These are phyloP conservation scores for Psilopsiagon aymara DNA, from an alignment of 2,113 vertebrate genomes.

Conservation along the genomic window DNA sequence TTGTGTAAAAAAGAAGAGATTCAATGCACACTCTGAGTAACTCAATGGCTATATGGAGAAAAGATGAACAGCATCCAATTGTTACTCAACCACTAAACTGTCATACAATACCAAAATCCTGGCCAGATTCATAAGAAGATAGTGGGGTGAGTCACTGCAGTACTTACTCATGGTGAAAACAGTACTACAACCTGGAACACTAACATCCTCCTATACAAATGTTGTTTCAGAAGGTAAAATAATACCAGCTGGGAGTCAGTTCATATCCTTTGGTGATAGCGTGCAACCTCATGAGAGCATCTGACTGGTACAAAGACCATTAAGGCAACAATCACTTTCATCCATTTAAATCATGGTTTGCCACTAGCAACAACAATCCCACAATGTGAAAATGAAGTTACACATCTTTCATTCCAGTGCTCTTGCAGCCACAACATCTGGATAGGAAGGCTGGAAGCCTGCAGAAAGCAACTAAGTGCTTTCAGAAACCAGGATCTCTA, in stretches of 20 bases:
- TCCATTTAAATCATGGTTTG: neutral
- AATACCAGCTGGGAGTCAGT: neutral
- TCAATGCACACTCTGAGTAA: neutral
- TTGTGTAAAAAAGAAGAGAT: neutral
- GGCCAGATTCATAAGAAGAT: neutral
- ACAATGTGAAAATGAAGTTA: neutral
- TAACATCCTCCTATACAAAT: neutral
- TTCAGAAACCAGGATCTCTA: neutral
- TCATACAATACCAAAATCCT: neutral
- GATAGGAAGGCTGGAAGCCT: neutral
- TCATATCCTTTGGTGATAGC: neutral
- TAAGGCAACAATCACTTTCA: neutral
- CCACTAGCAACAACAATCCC: neutral
- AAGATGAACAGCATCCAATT: neutral
- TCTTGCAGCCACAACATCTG: neutral
- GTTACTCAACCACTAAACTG: neutral
- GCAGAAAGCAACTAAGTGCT: neutral
- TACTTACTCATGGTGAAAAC: neutral
- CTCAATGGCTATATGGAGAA: neutral
- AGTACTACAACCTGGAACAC: neutral
- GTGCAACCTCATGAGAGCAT: neutral
- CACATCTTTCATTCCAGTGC: neutral
- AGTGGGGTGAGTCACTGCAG: accelerated
- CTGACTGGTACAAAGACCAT: neutral
- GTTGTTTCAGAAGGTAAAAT: neutral